These are phyloP conservation scores for Trichonephila inaurata DNA, from an alignment of 1,140 invertebrate species.

Conservation along the genomic window DNA sequence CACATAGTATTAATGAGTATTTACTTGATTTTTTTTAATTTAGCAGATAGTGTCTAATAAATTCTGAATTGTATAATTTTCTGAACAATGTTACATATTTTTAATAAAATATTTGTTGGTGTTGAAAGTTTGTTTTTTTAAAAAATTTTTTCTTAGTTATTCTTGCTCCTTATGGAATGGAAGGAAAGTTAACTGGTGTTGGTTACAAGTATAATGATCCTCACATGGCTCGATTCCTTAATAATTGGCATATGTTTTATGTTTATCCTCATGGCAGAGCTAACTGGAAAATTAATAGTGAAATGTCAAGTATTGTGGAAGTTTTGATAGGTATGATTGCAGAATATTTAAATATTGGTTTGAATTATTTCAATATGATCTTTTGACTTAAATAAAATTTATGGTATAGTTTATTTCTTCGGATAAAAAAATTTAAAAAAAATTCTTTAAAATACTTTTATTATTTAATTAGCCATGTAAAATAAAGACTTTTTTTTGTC, in stretches of 20 bases:
- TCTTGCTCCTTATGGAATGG: slow-evolving; percentile 95
- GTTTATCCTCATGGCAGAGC: slow-evolving; percentile 82
- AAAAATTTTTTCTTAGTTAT: slow-evolving; percentile 86
- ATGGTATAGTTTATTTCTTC: too few species aligned
- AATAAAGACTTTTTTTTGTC: too few species aligned
- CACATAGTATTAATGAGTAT: too few species aligned
- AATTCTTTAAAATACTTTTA: too few species aligned
- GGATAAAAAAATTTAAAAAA: too few species aligned
- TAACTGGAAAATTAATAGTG: slow-evolving; percentile 1
- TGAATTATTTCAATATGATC: too few species aligned
- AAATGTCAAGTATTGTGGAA: slow-evolving; percentile 70
- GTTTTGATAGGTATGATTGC: slow-evolving; percentile 78
- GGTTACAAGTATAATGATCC: slow-evolving; percentile 86
- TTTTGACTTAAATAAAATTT: too few species aligned
- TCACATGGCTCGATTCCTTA: slow-evolving; percentile 88
- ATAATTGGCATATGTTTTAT: slow-evolving; percentile 97
- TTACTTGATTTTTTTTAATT: too few species aligned
- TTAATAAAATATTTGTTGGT: background rate
- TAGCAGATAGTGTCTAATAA: too few species aligned
- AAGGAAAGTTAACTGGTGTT: slow-evolving; percentile 93
- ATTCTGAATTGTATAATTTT: too few species aligned
- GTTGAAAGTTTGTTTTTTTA: background rate
- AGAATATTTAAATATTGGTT: background rate
- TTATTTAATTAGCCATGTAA: too few species aligned
- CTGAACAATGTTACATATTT: too few species aligned